Evolutionary conservation across 2,113 vertebrate genomes (phyloP).

Genomic region (Calyptomena viridis): DNA sequence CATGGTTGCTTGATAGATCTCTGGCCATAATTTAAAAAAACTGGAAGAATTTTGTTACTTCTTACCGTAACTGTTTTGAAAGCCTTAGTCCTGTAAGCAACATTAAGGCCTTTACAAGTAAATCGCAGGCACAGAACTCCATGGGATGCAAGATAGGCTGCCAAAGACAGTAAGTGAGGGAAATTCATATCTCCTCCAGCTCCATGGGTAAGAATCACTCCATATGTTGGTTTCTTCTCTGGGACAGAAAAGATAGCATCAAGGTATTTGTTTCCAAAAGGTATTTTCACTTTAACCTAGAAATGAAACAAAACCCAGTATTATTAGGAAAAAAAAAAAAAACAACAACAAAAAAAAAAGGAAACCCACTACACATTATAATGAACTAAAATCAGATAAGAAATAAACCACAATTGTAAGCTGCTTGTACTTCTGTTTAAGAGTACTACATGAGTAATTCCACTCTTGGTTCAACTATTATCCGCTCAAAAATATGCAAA

Average conservation of each 20-base stretch:
- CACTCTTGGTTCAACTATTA: not conserved
- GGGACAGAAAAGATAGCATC: constrained; percentile 83
- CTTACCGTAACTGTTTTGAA: constrained; percentile 87
- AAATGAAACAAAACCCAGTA: not conserved
- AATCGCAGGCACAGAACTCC: constrained; percentile 87
- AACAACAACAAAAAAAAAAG: no score
- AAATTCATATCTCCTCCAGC: constrained; percentile 93
- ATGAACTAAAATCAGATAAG: not conserved
- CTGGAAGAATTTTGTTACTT: not conserved
- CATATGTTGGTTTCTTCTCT: constrained; percentile 60
- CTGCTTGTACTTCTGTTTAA: not conserved
- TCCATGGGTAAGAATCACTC: constrained; percentile 87
- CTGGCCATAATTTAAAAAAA: not conserved
- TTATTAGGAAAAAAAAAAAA: not conserved
- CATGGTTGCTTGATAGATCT: not conserved
- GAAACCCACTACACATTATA: not conserved
- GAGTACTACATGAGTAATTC: not conserved
- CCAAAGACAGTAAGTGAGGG: constrained; percentile 82
- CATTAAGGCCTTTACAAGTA: constrained; percentile 91
- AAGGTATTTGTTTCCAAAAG: constrained; percentile 82
- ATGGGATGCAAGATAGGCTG: constrained; percentile 70
- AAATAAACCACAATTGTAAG: not conserved
- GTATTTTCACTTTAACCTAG: constrained; percentile 84
- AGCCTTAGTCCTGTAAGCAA: constrained; percentile 84
- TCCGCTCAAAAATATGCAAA: not conserved